Base-by-base conservation (phyloP, 2,113 vertebrate species). In the Pangasianodon gigas region DNA sequence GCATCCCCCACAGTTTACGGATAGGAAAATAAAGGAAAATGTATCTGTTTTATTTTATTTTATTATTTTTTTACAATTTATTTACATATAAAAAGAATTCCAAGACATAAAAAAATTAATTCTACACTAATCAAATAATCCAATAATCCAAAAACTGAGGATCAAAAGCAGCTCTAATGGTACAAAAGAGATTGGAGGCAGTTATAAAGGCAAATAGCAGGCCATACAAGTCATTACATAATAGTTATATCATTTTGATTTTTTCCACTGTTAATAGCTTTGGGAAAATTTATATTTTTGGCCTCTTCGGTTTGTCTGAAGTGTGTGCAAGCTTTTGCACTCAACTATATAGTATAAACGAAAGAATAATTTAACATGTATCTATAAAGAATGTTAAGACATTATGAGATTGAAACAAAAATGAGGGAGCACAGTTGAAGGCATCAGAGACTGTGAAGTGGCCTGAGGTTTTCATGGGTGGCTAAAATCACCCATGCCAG, bases 401-500 rank as follows among this genome's bases (percentile, higher is more conserved):
- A 24, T 13, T 2, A 32, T n/a, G 44, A 48, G 26, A 16, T 58
- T 5, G 16, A 54, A 11, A n/a, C 1, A 54, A 9, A 54, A 81
- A n/a, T 19, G 44, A 58, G 8, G 6, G 18, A 37, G 18, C 18
- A 11, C 9, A 51, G 75, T 11, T 48, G 2, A 82, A 41, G 19
- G 5, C 21, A 6, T 84, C 9, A 11, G 37, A 62, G 24, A 26
- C 26, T 84, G 18, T 60, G 56, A 62, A 26, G 60, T 37, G 7
- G 44, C 19, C 3, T 19, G 7, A 69, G 48, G 46, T 90, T 90
- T 87, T 65, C 90, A 90, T 84, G 90, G 60, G 8, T 85, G 87
- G 71, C 87, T 88, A 83, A 85, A 88, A 69, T 62, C 65, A 71
- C 67, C 75, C 37, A 58, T 90, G 90, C 82, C 87, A 85, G 74